Conservation (phyloP, 2,888 invertebrate genomes). For the Cetonia aurata region DNA sequence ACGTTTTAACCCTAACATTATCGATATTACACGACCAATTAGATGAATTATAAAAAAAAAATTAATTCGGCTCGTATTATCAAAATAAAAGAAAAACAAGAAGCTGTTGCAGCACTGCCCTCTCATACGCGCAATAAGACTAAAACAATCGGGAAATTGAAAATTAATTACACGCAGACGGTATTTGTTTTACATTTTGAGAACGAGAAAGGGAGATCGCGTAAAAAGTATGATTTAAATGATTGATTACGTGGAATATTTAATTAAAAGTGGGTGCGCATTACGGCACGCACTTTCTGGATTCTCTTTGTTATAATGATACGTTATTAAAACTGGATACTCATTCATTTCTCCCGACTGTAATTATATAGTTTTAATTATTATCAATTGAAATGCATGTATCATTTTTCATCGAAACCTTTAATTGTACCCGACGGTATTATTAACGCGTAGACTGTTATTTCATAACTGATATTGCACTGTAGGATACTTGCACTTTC, state of each 20-base stretch:
- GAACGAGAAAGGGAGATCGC: not conserved
- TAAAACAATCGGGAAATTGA: conserved; percentile 6
- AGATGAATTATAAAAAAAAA: conserved; percentile 26
- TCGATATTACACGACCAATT: conserved; percentile 38
- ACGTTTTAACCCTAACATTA: conserved; percentile 16
- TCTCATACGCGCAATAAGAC: not conserved
- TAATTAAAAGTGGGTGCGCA: conserved; percentile 46
- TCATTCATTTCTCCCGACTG: conserved; percentile 32
- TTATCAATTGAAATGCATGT: conserved; percentile 38
- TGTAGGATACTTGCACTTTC: not conserved
- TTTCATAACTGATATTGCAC: conserved; percentile 4
- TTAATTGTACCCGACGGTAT: conserved; percentile 15
- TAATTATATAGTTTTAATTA: conserved; percentile 47
- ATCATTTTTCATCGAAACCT: conserved; percentile 42
- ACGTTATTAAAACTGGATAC: conserved; percentile 38
- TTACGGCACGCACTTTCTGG: conserved; percentile 41
- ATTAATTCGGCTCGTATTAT: conserved; percentile 26
- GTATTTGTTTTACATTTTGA: conserved; percentile 32
- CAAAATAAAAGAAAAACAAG: conserved; percentile 9
- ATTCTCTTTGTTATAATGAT: conserved; percentile 41
- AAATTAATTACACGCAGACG: conserved; percentile 19
- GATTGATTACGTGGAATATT: conserved; percentile 50
- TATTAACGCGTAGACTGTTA: conserved; percentile 13
- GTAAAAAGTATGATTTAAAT: conserved; percentile 43
- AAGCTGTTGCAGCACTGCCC: not conserved